A percentile compares a stretch with the other conserved stretches of the same genome.
phyloP scores from a whole-genome alignment of 2,888 invertebrate species.

The Cantharis rustica region DNA sequence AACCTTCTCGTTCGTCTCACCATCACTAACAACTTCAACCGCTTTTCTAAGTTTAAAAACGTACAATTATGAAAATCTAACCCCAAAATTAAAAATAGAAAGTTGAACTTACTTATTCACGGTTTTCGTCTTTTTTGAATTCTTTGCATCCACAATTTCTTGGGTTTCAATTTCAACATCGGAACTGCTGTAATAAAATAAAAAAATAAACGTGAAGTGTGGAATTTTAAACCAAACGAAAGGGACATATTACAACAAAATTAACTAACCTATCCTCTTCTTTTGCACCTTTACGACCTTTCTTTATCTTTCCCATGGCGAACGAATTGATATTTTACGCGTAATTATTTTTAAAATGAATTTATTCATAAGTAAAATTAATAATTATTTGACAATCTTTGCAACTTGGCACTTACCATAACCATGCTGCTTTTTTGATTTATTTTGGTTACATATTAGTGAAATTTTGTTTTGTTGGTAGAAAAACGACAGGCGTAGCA shows the following conservation, averaged over 20 bases:
- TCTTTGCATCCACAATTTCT: conserved; percentile 45
- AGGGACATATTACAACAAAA: conserved; percentile 40
- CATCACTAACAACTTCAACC: conserved; percentile 38
- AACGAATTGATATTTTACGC: conserved; percentile 36
- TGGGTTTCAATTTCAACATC: conserved; percentile 55
- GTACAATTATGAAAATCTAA: not conserved
- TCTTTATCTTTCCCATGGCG: conserved; percentile 80
- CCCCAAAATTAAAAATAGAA: not conserved
- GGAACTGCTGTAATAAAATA: conserved; percentile 63
- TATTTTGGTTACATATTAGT: not conserved
- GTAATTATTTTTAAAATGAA: conserved; percentile 39
- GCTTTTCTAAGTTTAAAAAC: conserved; percentile 2
- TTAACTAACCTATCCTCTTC: conserved; percentile 74
- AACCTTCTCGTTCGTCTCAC: conserved; percentile 30
- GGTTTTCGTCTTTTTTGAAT: conserved; percentile 46
- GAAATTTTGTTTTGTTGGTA: not conserved
- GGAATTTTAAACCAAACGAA: conserved; percentile 14
- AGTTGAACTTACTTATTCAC: conserved; percentile 42
- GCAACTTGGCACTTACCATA: conserved; percentile 25
- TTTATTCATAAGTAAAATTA: conserved; percentile 47
- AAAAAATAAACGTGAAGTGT: conserved; percentile 19
- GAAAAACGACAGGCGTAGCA: not conserved
- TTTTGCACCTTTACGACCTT: conserved; percentile 76
- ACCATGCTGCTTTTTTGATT: conserved; percentile 16
- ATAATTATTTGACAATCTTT: conserved; percentile 18